Evolutionary conservation across 2,113 vertebrate genomes (phyloP), one percentile per base, ranked within the genome.

Genomic region (Osmerus mordax): DNA sequence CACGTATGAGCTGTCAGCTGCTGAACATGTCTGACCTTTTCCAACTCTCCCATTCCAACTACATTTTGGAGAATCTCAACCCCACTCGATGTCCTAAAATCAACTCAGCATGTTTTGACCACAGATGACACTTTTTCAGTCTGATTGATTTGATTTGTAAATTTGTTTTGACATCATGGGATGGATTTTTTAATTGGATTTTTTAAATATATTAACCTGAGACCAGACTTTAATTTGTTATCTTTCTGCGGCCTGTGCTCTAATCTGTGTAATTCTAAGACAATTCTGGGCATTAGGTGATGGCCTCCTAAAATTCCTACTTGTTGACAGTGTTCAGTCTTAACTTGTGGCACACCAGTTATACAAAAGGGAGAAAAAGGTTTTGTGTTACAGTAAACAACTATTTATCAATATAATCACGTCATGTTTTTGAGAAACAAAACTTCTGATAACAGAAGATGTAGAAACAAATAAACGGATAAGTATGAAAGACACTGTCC

Each of bases 191-290:
- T 65, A 58, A 70, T 69, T 73, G 67, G 68, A 65, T 65, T 73
- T 80, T 56, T 29, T 36, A 54, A 55, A 51, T 65, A 52, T 19
- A 60, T 74, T 74, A 74, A 82, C 74, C 65, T 64, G 41, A 47
- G 41, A 68, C 54, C 29, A 25, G 52, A 69, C 53, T 65, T 62
- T 62, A 18, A 25, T 68, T 70, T 69, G 69, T 67, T 67, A 53
- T 25, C 51, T 56, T 71, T 69, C 60, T n/a, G 53, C n/a, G 29
- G 8, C 54, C 29, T 36, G 59, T 54, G 28, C 59, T 41, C 54
- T 67, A 65, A 72, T 65, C 16, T 5, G 23, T 70, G 16, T 63
- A 76, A 71, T 80, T 29, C 63, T 7, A 59, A 66, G 52, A 12
- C 67, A 29, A 13, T 71, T 28, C n/a, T 16, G 18, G 12, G 65